A percentile compares a stretch with the other conserved stretches of the same genome.
phyloP scores from a whole-genome alignment of 2,797 vertebrate species.

The Sylvia borin region DNA sequence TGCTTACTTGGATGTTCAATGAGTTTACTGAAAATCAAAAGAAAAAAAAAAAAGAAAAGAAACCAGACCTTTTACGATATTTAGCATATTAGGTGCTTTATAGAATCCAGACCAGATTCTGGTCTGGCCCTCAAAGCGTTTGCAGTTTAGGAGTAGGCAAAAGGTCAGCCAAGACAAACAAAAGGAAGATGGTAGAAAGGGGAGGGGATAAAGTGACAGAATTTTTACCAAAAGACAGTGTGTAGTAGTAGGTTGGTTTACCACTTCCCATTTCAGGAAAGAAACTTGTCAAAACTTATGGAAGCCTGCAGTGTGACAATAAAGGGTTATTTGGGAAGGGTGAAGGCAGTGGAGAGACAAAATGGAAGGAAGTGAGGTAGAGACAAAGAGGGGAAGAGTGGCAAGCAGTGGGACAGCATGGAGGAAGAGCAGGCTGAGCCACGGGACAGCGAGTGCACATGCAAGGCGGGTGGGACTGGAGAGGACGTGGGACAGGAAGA shows the following conservation, averaged over 20 bases:
- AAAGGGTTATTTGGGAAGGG: slow-evolving; percentile 38
- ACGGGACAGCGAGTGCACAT: background rate
- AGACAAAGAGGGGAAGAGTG: slow-evolving; percentile 7
- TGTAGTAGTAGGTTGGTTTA: background rate
- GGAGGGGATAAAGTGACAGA: background rate
- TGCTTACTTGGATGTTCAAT: background rate
- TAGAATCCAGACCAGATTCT: background rate
- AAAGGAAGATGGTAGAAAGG: background rate
- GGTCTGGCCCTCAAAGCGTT: background rate
- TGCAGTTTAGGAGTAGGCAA: background rate
- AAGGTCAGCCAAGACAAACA: background rate
- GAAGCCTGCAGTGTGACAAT: background rate
- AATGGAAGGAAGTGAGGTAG: slow-evolving; percentile 46
- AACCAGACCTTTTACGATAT: background rate
- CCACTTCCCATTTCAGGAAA: background rate
- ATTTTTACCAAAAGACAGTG: background rate
- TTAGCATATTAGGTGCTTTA: background rate
- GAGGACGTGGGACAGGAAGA: slow-evolving; percentile 48
- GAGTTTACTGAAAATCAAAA: background rate
- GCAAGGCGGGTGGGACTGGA: slow-evolving; percentile 6
- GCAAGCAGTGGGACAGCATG: background rate
- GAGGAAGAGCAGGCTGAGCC: slow-evolving; percentile 12
- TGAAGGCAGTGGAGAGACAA: background rate
- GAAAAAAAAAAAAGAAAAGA: background rate
- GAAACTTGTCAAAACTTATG: background rate